Base-by-base conservation (phyloP, 2,888 invertebrate species). In the Lysandra coridon region DNA sequence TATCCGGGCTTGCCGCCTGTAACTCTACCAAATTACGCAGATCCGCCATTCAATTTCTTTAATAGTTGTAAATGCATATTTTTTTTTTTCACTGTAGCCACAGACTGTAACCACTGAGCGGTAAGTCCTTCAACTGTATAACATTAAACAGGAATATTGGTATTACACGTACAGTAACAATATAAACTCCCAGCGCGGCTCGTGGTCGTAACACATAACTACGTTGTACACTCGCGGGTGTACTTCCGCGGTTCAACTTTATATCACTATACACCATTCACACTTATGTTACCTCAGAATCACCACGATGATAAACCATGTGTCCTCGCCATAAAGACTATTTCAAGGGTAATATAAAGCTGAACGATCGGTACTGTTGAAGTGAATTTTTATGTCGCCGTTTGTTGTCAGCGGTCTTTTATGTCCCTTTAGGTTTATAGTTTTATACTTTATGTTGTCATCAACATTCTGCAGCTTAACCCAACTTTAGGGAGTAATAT, bases 321-420 rank as follows among this genome's bases (percentile, higher is more conserved):
- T 57, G 4, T 17, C 53, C 17, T 17, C 53, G 4, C 17, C 1
- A 57, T 57, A 57, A 57, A 1, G 17, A 17, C 17, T 14, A 57
- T 57, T 57, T 17, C 57, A 57, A 17, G 57, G 57, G 17, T 4
- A 4, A 17, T 57, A 57, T 57, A 57, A 53, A 14, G 17, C 57
- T 57, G 57, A 57, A 57, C 57, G 57, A 57, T 57, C 57, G 4
- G 17, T 17, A 3, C 10, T 12, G 23, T 23, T 23, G 30, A 30
- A 64, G 64, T 64, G 64, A 30, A 64, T 30, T 30, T 64, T 64
- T 64, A 64, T 64, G 64, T 30, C 64, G 30, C 12, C 64, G 64
- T 64, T 12, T 64, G 64, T 64, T 30, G 64, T 30, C 64, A 30
- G 64, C 30, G 64, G 64, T 30, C 10, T 64, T 64, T 30, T 64